Percentiles rank a stretch among this genome's conserved stretches.
These are phyloP conservation scores for Montipora capitata DNA, from an alignment of 92 coral and sea anemone genomes.

Conservation along the genomic window DNA sequence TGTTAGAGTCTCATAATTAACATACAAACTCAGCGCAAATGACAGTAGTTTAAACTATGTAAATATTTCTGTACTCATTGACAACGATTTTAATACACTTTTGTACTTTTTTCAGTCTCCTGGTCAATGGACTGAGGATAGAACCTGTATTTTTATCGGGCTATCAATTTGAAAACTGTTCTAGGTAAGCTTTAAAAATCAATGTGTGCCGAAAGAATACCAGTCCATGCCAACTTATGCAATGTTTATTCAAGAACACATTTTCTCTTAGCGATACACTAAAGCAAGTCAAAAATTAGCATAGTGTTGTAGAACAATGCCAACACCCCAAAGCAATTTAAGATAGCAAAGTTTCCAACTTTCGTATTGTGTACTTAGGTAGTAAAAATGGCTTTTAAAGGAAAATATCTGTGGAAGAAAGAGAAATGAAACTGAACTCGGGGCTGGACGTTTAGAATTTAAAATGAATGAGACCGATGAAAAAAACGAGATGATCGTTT, in stretches of 20 bases:
- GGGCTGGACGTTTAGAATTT: too few species aligned
- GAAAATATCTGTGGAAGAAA: neutral
- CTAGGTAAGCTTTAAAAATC: neutral
- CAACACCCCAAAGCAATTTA: neutral
- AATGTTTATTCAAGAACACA: neutral
- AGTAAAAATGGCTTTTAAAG: neutral
- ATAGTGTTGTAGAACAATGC: slow-evolving; percentile 8
- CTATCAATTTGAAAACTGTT: neutral
- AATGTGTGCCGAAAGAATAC: neutral
- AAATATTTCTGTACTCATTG: neutral
- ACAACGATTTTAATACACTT: neutral
- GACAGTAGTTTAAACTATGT: neutral
- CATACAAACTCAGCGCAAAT: neutral
- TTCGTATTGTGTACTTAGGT: neutral
- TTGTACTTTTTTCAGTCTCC: neutral
- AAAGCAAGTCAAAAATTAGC: slow-evolving; percentile 7
- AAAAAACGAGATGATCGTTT: too few species aligned
- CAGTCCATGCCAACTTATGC: neutral
- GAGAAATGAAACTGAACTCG: neutral
- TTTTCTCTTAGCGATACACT: neutral
- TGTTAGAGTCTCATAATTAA: neutral
- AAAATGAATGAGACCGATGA: too few species aligned
- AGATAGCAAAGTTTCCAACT: neutral
- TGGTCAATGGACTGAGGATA: neutral
- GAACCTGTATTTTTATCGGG: neutral